These are phyloP conservation scores for Drosophila antonietae DNA, from an alignment of 2,888 invertebrate genomes.

Conservation along the genomic window DNA sequence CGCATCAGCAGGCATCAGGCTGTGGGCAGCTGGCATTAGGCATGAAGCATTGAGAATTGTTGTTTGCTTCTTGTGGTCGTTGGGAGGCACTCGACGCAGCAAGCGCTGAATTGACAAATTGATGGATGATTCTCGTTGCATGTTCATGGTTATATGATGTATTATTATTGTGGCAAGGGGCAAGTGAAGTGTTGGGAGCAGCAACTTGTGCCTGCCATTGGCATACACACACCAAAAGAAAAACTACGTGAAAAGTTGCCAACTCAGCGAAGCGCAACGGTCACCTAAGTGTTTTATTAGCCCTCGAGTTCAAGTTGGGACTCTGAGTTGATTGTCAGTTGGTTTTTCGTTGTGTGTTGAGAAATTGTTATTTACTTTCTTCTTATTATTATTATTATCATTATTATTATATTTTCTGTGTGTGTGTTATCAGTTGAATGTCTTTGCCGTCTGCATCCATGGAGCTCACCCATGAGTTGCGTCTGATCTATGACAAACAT, in stretches of 20 bases:
- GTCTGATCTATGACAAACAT: slow-evolving; percentile 99
- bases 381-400: slow-evolving; percentile 2
- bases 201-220: slow-evolving; percentile 33
- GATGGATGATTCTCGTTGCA: slow-evolving; percentile 65
- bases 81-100: slow-evolving; percentile 56
- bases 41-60: slow-evolving; percentile 7
- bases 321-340: slow-evolving; percentile 66
- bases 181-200: slow-evolving; percentile 3
- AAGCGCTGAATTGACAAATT: slow-evolving; percentile 76
- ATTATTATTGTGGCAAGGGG: slow-evolving; percentile 59
- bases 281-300: slow-evolving; percentile 75
- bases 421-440: neutral
- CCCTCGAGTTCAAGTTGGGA: slow-evolving; percentile 48
- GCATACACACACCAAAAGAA: neutral
- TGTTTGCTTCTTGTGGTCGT: slow-evolving; percentile 30
- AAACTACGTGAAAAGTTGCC: slow-evolving; percentile 56
- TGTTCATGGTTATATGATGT: slow-evolving; percentile 64
- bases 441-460: neutral
- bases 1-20: slow-evolving; percentile 15
- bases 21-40: slow-evolving; percentile 4
- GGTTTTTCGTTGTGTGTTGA: slow-evolving; percentile 23
- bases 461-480: slow-evolving; percentile 99
- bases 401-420: neutral
- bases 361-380: slow-evolving; percentile 12
- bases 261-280: slow-evolving; percentile 57